Conservation (phyloP, 2,888 invertebrate species). For the Acrocyrtus sp. region DNA sequence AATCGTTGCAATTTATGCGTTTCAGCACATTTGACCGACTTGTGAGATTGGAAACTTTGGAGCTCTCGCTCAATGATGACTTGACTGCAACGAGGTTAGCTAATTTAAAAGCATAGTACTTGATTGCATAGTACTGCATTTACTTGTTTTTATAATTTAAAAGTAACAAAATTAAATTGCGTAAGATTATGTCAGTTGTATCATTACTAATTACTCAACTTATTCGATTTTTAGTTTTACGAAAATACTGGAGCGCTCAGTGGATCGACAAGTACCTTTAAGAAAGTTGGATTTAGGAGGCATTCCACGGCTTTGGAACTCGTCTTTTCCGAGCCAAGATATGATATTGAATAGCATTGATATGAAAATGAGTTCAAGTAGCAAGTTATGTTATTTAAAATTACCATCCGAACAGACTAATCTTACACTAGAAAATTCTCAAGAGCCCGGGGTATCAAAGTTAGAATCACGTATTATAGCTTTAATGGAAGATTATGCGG, state of each 20-base stretch:
- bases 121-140: too few species aligned
- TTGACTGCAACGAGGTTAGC: constrained; percentile 23
- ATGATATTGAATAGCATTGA: constrained; percentile 20
- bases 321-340: constrained; percentile 11
- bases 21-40: constrained; percentile 49
- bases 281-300: constrained; percentile 31
- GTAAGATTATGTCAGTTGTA: background rate
- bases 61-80: constrained; percentile 24
- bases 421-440: background rate
- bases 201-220: background rate
- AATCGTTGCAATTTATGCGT: constrained; percentile 12
- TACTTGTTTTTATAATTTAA: too few species aligned
- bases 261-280: constrained; percentile 17
- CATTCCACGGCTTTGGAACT: constrained; percentile 36
- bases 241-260: constrained; percentile 21
- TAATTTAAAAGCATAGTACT: too few species aligned
- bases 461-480: constrained; percentile 17
- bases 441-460: background rate
- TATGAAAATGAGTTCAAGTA: constrained; percentile 30
- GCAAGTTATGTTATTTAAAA: constrained; percentile 27
- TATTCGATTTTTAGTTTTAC: constrained; percentile 30
- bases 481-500: constrained; percentile 41
- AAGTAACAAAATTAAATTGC: too few species aligned
- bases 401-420: constrained; percentile 10
- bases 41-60: constrained; percentile 40